Percentiles rank a stretch among this genome's conserved stretches.
Conservation (phyloP, 2,113 vertebrate species). For the Triplophysa siluroides region DNA sequence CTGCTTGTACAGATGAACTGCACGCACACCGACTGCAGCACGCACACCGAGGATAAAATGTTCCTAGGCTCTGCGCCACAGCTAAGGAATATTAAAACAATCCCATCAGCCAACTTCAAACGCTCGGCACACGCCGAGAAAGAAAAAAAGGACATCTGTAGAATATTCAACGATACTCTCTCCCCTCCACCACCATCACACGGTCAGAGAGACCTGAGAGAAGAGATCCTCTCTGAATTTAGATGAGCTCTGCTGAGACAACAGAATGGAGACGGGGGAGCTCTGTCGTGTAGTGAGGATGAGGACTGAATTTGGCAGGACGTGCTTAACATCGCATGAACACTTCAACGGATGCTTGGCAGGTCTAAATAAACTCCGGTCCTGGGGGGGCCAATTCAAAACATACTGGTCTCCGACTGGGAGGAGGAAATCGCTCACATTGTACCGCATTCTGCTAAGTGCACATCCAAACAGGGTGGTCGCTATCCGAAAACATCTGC, state of each 20-base stretch:
- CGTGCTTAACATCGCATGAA: background rate
- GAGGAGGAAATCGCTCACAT: constrained; percentile 36
- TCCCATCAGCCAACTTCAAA: constrained; percentile 70
- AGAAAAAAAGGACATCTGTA: constrained; percentile 61
- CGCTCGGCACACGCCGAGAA: constrained; percentile 48
- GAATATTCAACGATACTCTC: constrained; percentile 65
- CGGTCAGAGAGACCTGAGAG: constrained; percentile 39
- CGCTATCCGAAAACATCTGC: constrained; percentile 28
- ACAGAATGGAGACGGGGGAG: constrained; percentile 13
- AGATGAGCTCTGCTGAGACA: constrained; percentile 40
- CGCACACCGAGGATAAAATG: constrained; percentile 40
- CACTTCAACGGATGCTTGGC: background rate
- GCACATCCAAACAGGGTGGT: constrained; percentile 9
- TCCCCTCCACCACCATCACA: constrained; percentile 55
- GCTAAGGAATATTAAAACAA: constrained; percentile 69
- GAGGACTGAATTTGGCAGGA: constrained; percentile 22
- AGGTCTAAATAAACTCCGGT: constrained; percentile 16
- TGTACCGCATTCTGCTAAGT: constrained; percentile 24
- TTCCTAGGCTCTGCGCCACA: constrained; percentile 60
- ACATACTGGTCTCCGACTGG: constrained; percentile 18
- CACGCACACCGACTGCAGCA: background rate
- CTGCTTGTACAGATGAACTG: background rate
- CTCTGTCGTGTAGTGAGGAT: background rate
- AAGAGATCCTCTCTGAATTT: constrained; percentile 40
- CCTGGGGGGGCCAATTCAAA: constrained; percentile 7